Percentiles rank a stretch among this genome's conserved stretches.
Evolutionary conservation across 2,888 invertebrate species (phyloP).

Genomic region (Dorcus hopei): DNA sequence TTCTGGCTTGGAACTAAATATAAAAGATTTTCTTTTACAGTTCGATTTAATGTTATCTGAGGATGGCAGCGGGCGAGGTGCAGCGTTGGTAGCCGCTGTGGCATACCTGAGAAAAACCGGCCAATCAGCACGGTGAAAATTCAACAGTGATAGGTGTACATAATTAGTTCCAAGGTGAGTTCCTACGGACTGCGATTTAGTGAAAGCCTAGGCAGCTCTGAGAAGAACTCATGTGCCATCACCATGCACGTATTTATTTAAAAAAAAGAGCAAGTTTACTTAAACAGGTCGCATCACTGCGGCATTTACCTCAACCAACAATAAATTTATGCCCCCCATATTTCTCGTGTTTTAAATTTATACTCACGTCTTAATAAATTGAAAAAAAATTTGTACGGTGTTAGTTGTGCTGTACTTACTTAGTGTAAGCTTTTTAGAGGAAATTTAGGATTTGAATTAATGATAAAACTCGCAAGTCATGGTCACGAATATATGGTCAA

Average conservation of each 20-base stretch:
- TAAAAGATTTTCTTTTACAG: slow-evolving; percentile 52
- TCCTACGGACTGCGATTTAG: slow-evolving; percentile 26
- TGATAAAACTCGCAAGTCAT: no score
- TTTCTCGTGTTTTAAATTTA: no score
- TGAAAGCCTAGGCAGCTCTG: slow-evolving; percentile 15
- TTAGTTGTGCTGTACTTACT: no score
- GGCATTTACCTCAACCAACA: no score
- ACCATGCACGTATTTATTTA: not conserved
- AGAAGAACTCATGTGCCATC: slow-evolving; percentile 17
- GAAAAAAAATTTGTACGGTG: no score
- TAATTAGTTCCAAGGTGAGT: slow-evolving; percentile 23
- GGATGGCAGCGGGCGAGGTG: slow-evolving; percentile 95
- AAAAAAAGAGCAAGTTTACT: no score
- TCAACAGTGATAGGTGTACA: slow-evolving; percentile 6
- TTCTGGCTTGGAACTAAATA: not conserved
- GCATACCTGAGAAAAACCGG: slow-evolving; percentile 52
- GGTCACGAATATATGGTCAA: no score
- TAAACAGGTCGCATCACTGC: no score
- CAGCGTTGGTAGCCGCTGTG: slow-evolving; percentile 94
- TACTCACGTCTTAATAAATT: no score
- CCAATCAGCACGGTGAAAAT: not conserved
- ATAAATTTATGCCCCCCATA: no score
- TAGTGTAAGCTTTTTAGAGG: no score
- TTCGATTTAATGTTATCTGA: slow-evolving; percentile 93
- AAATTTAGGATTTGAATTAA: no score